These are phyloP conservation scores for Odontamblyopus lacepedii DNA, from an alignment of 2,797 vertebrate species.

Conservation along the genomic window DNA sequence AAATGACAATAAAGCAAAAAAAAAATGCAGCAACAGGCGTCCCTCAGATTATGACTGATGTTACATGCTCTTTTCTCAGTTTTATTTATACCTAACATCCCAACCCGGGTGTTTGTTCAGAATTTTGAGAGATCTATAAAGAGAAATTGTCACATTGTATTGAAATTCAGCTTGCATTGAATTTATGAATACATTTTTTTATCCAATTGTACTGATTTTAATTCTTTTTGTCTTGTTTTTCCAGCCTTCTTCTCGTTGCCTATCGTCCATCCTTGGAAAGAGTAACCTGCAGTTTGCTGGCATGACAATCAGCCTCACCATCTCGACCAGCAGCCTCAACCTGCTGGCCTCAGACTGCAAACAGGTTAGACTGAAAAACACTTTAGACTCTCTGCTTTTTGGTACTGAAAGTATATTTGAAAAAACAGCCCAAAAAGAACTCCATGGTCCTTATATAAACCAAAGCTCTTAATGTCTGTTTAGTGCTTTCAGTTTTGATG, in stretches of 20 bases:
- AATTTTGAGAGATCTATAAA: too few species aligned
- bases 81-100: too few species aligned
- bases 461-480: background rate
- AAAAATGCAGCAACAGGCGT: too few species aligned
- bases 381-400: background rate
- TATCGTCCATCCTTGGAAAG: constrained; percentile 93
- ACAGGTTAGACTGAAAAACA: constrained; percentile 81
- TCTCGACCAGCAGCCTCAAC: constrained; percentile 98
- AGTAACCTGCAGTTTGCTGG: constrained; percentile 98
- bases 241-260: constrained; percentile 87
- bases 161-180: background rate
- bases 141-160: background rate
- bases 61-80: too few species aligned
- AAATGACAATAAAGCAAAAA: too few species aligned
- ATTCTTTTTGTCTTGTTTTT: background rate
- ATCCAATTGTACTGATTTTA: background rate
- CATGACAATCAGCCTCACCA: constrained; percentile 95
- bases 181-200: background rate
- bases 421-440: too few species aligned
- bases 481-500: background rate
- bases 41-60: too few species aligned
- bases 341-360: constrained; percentile 97
- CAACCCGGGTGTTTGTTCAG: too few species aligned
- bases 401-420: too few species aligned
- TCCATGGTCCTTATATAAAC: background rate